Evolutionary conservation across 2,797 vertebrate species (phyloP).

Genomic region (Ptychadena robeensis): DNA sequence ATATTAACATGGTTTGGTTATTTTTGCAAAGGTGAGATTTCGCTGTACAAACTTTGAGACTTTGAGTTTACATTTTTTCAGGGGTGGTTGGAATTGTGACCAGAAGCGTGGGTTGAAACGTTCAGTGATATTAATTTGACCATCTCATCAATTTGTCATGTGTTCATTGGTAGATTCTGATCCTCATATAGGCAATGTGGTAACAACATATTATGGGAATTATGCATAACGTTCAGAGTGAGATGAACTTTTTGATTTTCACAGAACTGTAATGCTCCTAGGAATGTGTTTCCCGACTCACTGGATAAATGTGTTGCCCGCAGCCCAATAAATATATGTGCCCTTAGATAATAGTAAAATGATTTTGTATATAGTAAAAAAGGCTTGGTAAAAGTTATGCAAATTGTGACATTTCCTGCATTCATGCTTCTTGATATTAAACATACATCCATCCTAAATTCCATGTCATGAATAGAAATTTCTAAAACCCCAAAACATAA

Average conservation of each 20-base stretch:
- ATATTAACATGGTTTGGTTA: too few relatives aligned
- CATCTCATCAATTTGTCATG: too few relatives aligned
- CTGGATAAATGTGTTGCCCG: neutral
- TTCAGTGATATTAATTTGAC: too few relatives aligned
- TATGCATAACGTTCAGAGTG: neutral
- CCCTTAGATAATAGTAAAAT: conserved; percentile 6
- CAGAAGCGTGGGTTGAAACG: too few relatives aligned
- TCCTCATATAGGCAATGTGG: too few relatives aligned
- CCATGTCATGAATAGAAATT: neutral
- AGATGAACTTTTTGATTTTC: neutral
- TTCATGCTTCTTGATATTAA: conserved; percentile 8
- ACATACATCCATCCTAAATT: conserved; percentile 15
- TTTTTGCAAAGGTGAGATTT: too few relatives aligned
- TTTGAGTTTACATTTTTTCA: too few relatives aligned
- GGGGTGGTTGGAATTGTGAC: too few relatives aligned
- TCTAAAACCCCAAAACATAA: conserved; percentile 22
- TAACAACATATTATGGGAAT: neutral
- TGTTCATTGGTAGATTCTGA: neutral
- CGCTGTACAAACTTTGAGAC: too few relatives aligned
- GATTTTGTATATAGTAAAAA: conserved; percentile 17
- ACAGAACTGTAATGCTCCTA: neutral
- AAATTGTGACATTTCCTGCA: conserved; percentile 32
- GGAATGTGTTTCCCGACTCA: neutral
- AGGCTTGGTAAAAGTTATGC: conserved; percentile 15
- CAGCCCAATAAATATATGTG: neutral